Percentiles rank a stretch among this genome's conserved stretches.
Conservation (phyloP, 1,140 invertebrate genomes). For the Alviniconcha marisindica region DNA sequence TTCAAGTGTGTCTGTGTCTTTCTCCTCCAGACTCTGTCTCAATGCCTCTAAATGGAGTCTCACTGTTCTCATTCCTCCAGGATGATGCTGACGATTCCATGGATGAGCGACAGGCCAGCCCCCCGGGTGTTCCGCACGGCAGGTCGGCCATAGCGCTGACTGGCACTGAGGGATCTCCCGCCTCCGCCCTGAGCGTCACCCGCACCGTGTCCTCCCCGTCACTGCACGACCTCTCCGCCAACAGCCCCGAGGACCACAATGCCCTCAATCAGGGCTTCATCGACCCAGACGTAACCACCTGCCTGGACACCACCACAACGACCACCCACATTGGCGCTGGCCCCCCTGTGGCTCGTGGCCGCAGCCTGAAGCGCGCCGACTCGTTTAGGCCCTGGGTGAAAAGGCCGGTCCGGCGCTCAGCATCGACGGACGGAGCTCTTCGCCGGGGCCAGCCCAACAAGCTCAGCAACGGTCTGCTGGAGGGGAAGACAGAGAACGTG, state of each 20-base stretch:
- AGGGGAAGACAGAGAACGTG: conserved; percentile 55
- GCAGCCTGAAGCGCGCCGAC: neutral
- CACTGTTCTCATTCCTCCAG: no score
- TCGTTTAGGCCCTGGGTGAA: neutral
- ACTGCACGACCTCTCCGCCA: conserved; percentile 50
- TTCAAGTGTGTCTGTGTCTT: no score
- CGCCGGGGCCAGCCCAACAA: conserved; percentile 67
- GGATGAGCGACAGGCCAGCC: no score
- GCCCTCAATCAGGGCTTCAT: conserved; percentile 65
- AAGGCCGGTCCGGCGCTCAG: conserved; percentile 41
- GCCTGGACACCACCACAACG: conserved; percentile 27
- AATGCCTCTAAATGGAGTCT: no score
- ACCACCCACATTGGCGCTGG: neutral
- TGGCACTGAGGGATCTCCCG: conserved; percentile 36
- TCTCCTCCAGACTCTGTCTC: no score
- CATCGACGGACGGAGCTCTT: conserved; percentile 57
- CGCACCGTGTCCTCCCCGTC: conserved; percentile 39
- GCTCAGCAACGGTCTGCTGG: conserved; percentile 62
- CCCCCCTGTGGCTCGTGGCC: neutral
- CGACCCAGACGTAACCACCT: conserved; percentile 37
- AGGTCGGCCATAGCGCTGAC: conserved; percentile 8
- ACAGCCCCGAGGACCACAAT: conserved; percentile 49
- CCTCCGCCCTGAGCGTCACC: conserved; percentile 29
- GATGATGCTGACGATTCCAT: no score
- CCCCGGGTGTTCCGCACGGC: conserved; percentile 19